phyloP scores from a whole-genome alignment of 2,888 invertebrate species.

The Cheilosia impressa region DNA sequence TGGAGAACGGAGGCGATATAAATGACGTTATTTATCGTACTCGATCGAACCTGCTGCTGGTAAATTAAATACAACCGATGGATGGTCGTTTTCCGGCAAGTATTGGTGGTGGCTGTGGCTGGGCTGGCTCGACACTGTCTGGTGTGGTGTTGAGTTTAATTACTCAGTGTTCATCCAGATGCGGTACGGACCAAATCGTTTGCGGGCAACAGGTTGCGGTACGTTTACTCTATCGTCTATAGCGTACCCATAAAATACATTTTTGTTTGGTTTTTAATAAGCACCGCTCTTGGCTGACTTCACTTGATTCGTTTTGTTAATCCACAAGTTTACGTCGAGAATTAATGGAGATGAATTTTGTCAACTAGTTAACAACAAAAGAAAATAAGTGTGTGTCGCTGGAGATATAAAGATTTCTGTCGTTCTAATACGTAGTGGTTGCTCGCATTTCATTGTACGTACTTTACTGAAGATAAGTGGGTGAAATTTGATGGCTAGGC shows the following conservation, averaged over 20 bases:
- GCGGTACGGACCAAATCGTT: slow-evolving; percentile 70
- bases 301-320: slow-evolving; percentile 15
- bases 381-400: slow-evolving; percentile 22
- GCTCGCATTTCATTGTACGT: slow-evolving; percentile 9
- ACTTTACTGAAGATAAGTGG: not conserved
- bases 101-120: slow-evolving; percentile 63
- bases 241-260: slow-evolving; percentile 42
- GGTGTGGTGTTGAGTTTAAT: slow-evolving; percentile 72
- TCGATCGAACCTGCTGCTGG: slow-evolving; percentile 71
- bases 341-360: slow-evolving; percentile 33
- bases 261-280: slow-evolving; percentile 46
- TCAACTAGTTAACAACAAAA: slow-evolving; percentile 30
- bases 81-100: slow-evolving; percentile 58
- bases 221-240: slow-evolving; percentile 21
- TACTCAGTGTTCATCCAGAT: slow-evolving; percentile 75
- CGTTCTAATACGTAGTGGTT: slow-evolving; percentile 15
- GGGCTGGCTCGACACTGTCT: slow-evolving; percentile 70
- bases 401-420: slow-evolving; percentile 23
- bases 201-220: slow-evolving; percentile 60
- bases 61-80: slow-evolving; percentile 59
- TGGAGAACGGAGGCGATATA: slow-evolving; percentile 46
- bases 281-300: slow-evolving; percentile 9
- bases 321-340: slow-evolving; percentile 27
- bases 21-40: slow-evolving; percentile 67
- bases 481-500: slow-evolving; percentile 19